Conservation (phyloP, 2,113 vertebrate species). For the Gadus macrocephalus region DNA sequence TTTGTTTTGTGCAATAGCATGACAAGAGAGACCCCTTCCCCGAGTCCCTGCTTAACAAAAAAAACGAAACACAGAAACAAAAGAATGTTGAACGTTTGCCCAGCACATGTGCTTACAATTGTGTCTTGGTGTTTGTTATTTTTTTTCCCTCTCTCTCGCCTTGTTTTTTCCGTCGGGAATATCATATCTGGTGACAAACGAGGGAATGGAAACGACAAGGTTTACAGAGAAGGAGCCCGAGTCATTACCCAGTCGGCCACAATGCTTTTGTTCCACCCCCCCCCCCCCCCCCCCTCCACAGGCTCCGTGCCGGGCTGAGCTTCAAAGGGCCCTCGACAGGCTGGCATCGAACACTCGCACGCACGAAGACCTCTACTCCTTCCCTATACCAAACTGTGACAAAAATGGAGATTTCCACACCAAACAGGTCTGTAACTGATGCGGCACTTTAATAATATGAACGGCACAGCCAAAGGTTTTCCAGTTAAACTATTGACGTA, state of each 20-base stretch:
- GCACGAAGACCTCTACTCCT: constrained; percentile 85
- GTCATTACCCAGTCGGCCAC: neutral
- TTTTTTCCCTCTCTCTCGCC: neutral
- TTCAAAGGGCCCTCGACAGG: constrained; percentile 84
- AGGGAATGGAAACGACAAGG: too few relatives aligned
- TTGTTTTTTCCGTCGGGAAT: too few relatives aligned
- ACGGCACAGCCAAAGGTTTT: too few relatives aligned
- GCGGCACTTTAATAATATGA: constrained; percentile 21
- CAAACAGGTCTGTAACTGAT: constrained; percentile 80
- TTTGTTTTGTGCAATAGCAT: too few relatives aligned
- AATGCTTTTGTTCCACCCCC: neutral
- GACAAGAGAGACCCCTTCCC: neutral
- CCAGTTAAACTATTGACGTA: too few relatives aligned
- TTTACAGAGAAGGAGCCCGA: neutral
- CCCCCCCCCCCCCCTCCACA: constrained; percentile 39
- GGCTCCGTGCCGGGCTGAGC: constrained; percentile 87
- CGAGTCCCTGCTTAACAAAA: neutral
- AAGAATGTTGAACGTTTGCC: neutral
- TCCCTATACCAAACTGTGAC: constrained; percentile 94
- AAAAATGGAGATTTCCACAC: constrained; percentile 89
- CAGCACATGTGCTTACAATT: neutral
- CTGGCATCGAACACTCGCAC: constrained; percentile 84
- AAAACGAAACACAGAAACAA: neutral
- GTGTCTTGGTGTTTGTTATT: neutral
- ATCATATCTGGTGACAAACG: neutral